Evolutionary conservation across 2,797 vertebrate species (phyloP), one percentile per base, ranked within the genome.

Genomic region (Semotilus atromaculatus): DNA sequence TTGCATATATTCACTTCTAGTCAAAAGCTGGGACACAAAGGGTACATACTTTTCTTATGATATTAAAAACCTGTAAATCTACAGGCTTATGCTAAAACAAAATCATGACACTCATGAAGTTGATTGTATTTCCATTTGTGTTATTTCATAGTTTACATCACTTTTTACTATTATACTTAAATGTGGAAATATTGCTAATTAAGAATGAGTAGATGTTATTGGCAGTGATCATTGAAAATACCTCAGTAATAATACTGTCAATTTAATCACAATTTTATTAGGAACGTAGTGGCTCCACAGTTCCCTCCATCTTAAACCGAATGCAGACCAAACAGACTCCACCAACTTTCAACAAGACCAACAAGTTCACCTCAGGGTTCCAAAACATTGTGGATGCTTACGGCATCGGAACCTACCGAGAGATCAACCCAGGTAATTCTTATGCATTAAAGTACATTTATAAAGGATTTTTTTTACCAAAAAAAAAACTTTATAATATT

Each of bases 291-390:
- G 98, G 98, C 75, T 99, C 98, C 2, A 99, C 98, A 0, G 98
- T 99, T 72, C 98, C 98, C 0, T 99, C 98, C 77, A 99, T 99
- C 86, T 93, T 99, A 89, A 99, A 99, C 92, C 95, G 98, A 92
- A 99, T 99, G 98, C 97, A 98, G 90, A 99, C 98, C 89, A 99
- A 96, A 87, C 98, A 99, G 91, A 99, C 98, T 29, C 98, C 98
- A 2, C 98, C 98, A 7, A 99, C 98, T 0, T 99, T 96, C 92
- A 99, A 99, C 92, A 99, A 98, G 94, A 99, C 98, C 45, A 99
- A 99, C 93, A 99, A 99, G 93, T 99, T 99, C 91, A 99, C 98
- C 0, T 95, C 92, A 7, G 98, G 98, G 80, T 99, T 99, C 91
- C 98, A 99, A 93, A 99, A 99, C 92, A 97, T 99, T 1, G 98